Conservation (phyloP, 2,888 invertebrate genomes). For the Polymixis lichenea region DNA sequence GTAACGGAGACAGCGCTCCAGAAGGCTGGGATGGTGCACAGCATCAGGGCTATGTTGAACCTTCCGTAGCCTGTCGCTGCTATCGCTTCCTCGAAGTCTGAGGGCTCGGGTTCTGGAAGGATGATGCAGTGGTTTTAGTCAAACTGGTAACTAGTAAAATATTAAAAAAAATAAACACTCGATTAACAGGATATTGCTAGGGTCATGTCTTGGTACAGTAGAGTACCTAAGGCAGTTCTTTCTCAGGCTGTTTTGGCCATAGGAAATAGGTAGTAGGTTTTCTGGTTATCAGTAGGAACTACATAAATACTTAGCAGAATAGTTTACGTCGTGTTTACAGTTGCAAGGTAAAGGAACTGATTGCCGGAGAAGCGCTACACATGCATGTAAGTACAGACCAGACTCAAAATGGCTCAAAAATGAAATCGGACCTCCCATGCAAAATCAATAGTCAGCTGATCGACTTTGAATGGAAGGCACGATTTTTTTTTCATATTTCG, state of each 20-base stretch:
- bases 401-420: too few species aligned
- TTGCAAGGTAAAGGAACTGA: background rate
- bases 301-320: background rate
- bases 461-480: too few species aligned
- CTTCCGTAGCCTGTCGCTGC: slow-evolving; percentile 92
- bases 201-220: background rate
- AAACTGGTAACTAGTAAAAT: background rate
- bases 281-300: background rate
- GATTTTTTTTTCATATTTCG: too few species aligned
- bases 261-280: background rate
- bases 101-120: slow-evolving; percentile 70
- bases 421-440: too few species aligned
- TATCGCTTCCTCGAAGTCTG: slow-evolving; percentile 94
- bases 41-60: slow-evolving; percentile 92
- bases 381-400: background rate
- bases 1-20: slow-evolving; percentile 93
- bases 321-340: background rate
- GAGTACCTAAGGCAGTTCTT: background rate
- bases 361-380: background rate
- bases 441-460: too few species aligned
- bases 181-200: background rate
- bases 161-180: background rate
- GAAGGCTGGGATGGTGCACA: slow-evolving; percentile 91
- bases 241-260: background rate
- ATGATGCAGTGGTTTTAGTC: background rate